phyloP scores from a whole-genome alignment of 2,888 invertebrate species.

The Drosophila subsilvestris region DNA sequence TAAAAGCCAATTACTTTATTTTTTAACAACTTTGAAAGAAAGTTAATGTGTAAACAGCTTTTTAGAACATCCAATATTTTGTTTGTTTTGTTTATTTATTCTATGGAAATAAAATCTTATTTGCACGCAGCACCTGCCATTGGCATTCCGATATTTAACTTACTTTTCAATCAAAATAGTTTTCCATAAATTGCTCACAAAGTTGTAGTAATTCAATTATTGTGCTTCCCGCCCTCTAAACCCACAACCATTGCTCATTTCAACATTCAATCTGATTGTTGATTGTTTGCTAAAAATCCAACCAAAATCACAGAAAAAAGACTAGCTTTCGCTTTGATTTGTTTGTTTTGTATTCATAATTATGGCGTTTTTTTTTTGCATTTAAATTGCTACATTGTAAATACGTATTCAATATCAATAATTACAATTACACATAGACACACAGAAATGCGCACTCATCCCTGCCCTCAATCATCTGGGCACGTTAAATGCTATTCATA shows the following conservation, averaged over 20 bases:
- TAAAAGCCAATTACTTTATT: too few species aligned
- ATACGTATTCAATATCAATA: conserved; percentile 76
- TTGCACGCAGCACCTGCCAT: too few species aligned
- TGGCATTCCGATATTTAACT: neutral
- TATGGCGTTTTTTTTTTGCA: conserved; percentile 78
- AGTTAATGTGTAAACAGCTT: too few species aligned
- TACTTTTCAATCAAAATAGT: neutral
- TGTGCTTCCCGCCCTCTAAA: too few species aligned
- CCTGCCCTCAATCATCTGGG: conserved; percentile 4
- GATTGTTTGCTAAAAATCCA: neutral
- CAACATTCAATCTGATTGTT: too few species aligned
- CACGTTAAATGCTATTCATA: conserved; percentile 52
- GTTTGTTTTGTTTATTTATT: too few species aligned
- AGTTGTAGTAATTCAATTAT: too few species aligned
- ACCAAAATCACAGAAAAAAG: conserved; percentile 4
- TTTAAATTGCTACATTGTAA: conserved; percentile 75
- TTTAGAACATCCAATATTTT: too few species aligned
- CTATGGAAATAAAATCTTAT: too few species aligned
- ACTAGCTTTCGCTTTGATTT: conserved; percentile 15
- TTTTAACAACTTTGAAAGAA: too few species aligned
- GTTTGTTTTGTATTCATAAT: conserved; percentile 73
- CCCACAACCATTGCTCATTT: too few species aligned
- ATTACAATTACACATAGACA: conserved; percentile 79
- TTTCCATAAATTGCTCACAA: neutral
- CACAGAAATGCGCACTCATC: conserved; percentile 48